Evolutionary conservation across 2,797 vertebrate species (phyloP).

Genomic region (Chaetophractus vellerosus): DNA sequence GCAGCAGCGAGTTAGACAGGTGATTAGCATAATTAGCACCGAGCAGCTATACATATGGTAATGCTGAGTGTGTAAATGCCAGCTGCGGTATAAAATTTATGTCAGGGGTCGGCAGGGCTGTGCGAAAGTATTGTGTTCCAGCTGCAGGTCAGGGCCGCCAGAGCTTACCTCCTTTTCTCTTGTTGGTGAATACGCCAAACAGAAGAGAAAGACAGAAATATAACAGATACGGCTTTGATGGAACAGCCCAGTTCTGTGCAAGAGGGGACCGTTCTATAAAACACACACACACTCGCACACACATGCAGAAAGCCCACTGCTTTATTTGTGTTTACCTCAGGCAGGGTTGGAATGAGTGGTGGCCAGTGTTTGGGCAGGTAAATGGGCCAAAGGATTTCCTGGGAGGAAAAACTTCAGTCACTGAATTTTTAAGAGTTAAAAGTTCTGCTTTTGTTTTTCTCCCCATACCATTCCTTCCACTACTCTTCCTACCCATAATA

Average conservation of each 20-base stretch:
- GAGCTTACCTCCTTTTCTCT: constrained; percentile 91
- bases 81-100: constrained; percentile 99
- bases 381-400: constrained; percentile 39
- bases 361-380: constrained; percentile 22
- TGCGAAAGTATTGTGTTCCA: constrained; percentile 95
- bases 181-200: constrained; percentile 92
- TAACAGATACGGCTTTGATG: constrained; percentile 93
- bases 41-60: constrained; percentile 99
- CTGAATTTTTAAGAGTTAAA: constrained; percentile 68
- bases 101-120: constrained; percentile 96
- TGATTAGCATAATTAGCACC: constrained; percentile 99
- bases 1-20: constrained; percentile 97
- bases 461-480: neutral
- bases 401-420: neutral
- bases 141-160: constrained; percentile 94
- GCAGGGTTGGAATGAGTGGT: constrained; percentile 22
- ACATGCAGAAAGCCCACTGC: constrained; percentile 64
- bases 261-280: constrained; percentile 83
- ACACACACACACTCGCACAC: constrained; percentile 37
- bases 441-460: constrained; percentile 62
- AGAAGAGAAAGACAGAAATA: constrained; percentile 92
- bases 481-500: neutral
- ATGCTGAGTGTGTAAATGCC: constrained; percentile 96
- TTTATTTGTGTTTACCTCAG: constrained; percentile 60
- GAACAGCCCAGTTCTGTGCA: constrained; percentile 89